Percentiles rank a stretch among this genome's conserved stretches.
Evolutionary conservation across 2,113 vertebrate genomes (phyloP).

Genomic region (Spea bombifrons): DNA sequence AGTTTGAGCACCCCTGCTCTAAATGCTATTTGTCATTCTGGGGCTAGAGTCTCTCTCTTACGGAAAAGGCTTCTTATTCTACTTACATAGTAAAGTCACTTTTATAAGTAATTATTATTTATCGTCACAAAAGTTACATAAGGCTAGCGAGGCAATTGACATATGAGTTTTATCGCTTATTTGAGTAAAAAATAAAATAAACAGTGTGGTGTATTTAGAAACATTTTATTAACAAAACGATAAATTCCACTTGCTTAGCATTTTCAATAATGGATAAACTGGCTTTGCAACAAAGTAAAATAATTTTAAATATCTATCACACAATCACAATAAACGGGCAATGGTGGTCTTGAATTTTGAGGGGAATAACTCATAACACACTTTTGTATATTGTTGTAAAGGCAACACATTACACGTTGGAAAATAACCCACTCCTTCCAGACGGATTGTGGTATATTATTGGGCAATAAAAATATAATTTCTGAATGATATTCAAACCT

Average conservation of each 20-base stretch:
- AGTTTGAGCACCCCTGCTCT: too few species aligned
- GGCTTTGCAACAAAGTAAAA: constrained; percentile 78
- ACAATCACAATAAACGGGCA: constrained; percentile 75
- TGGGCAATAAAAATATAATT: constrained; percentile 7
- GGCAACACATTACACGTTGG: constrained; percentile 76
- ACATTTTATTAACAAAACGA: constrained; percentile 89
- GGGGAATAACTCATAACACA: constrained; percentile 70
- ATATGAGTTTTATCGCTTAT: background rate
- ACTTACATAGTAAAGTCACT: too few species aligned
- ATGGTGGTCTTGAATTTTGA: constrained; percentile 62
- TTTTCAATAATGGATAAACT: constrained; percentile 85
- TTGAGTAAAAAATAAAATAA: constrained; percentile 48
- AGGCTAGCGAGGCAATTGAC: too few species aligned
- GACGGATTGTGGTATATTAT: constrained; percentile 66
- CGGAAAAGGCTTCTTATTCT: too few species aligned
- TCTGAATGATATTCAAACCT: background rate
- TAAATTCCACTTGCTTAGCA: constrained; percentile 87
- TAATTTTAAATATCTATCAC: constrained; percentile 77
- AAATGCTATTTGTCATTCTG: too few species aligned
- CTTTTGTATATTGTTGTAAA: constrained; percentile 70
- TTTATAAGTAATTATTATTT: too few species aligned
- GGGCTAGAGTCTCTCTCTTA: too few species aligned
- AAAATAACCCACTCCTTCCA: constrained; percentile 74
- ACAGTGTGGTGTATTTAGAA: constrained; percentile 76
- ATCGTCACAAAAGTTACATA: too few species aligned